phyloP scores from a whole-genome alignment of 2,113 vertebrate genomes.

The Eonycteris spelaea region DNA sequence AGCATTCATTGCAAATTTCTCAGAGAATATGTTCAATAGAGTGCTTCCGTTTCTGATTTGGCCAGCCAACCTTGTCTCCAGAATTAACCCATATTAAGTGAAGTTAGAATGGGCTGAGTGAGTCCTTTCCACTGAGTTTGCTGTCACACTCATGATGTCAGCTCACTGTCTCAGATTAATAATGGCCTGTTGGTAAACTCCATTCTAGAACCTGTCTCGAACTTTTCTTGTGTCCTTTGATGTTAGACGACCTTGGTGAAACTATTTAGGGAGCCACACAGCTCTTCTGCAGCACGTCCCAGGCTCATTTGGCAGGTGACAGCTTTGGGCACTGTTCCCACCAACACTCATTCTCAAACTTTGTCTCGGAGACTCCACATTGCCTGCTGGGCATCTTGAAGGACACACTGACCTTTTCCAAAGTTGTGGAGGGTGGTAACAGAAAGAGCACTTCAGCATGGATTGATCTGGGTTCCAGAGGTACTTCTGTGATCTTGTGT shows the following conservation, averaged over 20 bases:
- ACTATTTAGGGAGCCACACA: not conserved
- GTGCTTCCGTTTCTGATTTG: not conserved
- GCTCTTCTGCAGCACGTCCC: not conserved
- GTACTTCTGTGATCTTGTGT: not conserved
- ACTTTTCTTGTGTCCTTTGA: not conserved
- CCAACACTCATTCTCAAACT: not conserved
- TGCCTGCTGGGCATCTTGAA: not conserved
- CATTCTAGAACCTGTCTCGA: not conserved
- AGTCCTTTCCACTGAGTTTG: not conserved
- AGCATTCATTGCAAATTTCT: not conserved
- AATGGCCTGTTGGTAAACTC: not conserved
- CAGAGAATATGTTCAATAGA: not conserved
- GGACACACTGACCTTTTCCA: not conserved
- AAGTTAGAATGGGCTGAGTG: not conserved
- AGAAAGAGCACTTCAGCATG: not conserved
- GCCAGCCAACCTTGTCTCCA: not conserved
- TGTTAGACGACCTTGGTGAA: constrained; percentile 28
- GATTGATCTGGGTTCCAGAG: not conserved
- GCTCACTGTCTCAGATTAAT: not conserved
- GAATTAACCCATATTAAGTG: not conserved
- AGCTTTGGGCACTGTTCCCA: constrained; percentile 52
- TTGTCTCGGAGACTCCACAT: not conserved
- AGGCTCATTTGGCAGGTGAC: constrained; percentile 33
- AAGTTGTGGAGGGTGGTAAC: not conserved
- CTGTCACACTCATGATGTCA: not conserved